phyloP scores from a whole-genome alignment of 2,797 vertebrate species.

The Parambassis ranga region DNA sequence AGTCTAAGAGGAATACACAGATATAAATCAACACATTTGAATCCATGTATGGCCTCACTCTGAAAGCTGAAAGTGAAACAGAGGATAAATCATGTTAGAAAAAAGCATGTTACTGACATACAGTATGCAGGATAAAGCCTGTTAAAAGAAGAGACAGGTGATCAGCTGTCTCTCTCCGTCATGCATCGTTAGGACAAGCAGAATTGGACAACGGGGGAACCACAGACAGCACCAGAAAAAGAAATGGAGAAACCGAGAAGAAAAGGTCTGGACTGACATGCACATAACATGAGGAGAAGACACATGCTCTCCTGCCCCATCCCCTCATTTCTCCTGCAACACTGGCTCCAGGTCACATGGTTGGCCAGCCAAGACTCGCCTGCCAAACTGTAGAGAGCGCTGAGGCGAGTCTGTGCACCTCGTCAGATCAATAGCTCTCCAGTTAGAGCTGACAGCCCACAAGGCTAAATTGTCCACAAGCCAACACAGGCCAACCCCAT shows the following conservation, averaged over 20 bases:
- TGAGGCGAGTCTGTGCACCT: conserved; percentile 27
- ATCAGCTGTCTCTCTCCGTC: conserved; percentile 47
- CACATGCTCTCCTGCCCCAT: conserved; percentile 66
- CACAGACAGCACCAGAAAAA: conserved; percentile 51
- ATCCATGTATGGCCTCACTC: conserved; percentile 16
- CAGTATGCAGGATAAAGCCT: conserved; percentile 32
- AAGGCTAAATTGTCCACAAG: conserved; percentile 18
- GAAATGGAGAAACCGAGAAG: conserved; percentile 31
- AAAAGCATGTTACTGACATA: conserved; percentile 36
- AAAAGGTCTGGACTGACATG: conserved; percentile 65
- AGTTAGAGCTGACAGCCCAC: conserved; percentile 30
- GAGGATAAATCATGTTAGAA: conserved; percentile 37
- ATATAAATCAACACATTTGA: background rate
- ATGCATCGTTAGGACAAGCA: conserved; percentile 71
- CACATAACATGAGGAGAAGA: conserved; percentile 64
- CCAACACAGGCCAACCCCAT: background rate
- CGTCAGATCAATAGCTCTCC: conserved; percentile 30
- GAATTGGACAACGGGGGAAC: conserved; percentile 39
- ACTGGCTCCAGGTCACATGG: conserved; percentile 12
- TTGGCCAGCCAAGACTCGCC: conserved; percentile 1
- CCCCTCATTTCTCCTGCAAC: conserved; percentile 28
- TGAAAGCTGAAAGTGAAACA: conserved; percentile 64
- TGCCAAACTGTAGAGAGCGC: conserved; percentile 36
- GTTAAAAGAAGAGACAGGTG: conserved; percentile 49
- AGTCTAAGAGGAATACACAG: background rate